Base-by-base conservation (phyloP, 2,113 vertebrate species). In the Daphoenositta chrysoptera region DNA sequence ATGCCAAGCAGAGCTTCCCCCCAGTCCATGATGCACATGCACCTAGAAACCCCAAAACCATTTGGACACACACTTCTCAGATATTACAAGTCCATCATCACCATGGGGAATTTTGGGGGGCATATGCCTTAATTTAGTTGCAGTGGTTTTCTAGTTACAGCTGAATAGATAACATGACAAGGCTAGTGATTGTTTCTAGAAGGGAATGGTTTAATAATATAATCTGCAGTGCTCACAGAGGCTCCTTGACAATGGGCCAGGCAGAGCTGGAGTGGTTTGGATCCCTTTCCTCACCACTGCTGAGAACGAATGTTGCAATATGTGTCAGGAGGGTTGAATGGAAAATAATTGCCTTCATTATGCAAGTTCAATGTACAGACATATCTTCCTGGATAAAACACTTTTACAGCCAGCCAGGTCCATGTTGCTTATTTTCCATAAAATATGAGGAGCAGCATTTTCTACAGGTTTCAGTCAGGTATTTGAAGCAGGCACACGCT, bases 201-300 rank as follows among this genome's bases (percentile, higher is more conserved):
- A 88, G 79, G 44, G 81, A 84, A 78, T 80, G 79, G 94, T 94
- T 93, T 91, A 64, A 69, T 58, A 42, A 76, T 14, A 47, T 8
- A 21, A 39, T 71, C 94, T 75, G 10, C 57, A 64, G 64, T 1
- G 1, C 45, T 90, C 27, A 3, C 65, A 88, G 89, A 82, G 70
- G 66, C 60, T 94, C 91, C 91, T 84, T 94, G 92, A 96, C 79
- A 76, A 73, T 85, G 81, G 90, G 93, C 94, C 94, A 91, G 78
- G 73, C n/a, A 95, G 83, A 73, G 73, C 70, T 95, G 90, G 83
- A 89, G 72, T 51, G 33, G 70, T 87, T 91, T 92, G 83, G 54
- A 89, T 78, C 86, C 61, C 7, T 87, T 93, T 94, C 94, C 83
- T 78, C 39, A 21, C 64, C 15, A 10, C 86, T 89, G 90, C 53